Percentiles rank a stretch among this genome's conserved stretches.
These are phyloP conservation scores for Lasioglossum morio DNA, from an alignment of 2,888 invertebrate genomes.

Conservation along the genomic window DNA sequence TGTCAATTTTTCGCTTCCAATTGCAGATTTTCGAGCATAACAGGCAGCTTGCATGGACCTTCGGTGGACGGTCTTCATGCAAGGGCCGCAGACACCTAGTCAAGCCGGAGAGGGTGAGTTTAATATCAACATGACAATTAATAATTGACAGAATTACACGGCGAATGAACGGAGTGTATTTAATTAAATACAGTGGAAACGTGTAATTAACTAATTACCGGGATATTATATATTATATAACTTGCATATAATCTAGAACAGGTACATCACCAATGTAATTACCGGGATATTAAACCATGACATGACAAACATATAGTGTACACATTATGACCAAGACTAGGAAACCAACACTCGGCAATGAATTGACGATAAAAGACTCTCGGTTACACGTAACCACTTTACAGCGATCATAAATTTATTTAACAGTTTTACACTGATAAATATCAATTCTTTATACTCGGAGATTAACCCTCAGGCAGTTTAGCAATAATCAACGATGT, in stretches of 20 bases:
- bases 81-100: constrained; percentile 39
- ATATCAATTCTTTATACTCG: neutral
- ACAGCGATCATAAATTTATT: neutral
- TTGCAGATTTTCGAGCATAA: constrained; percentile 53
- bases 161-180: neutral
- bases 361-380: too few species aligned
- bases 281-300: neutral
- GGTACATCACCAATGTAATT: neutral
- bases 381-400: too few species aligned
- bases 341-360: too few species aligned
- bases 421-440: neutral
- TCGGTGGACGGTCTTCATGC: constrained; percentile 43
- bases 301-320: too few species aligned
- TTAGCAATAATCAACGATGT: neutral
- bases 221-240: neutral
- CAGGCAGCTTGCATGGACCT: constrained; percentile 63
- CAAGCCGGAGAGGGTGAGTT: constrained; percentile 57
- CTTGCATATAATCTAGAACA: too few species aligned
- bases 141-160: neutral
- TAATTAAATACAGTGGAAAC: neutral
- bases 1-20: neutral
- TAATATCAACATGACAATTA: constrained; percentile 6
- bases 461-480: neutral
- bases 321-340: too few species aligned
- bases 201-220: neutral